A percentile compares a stretch with the other conserved stretches of the same genome.
Conservation (phyloP, 2,797 vertebrate species). For the Danio kyathit region DNA sequence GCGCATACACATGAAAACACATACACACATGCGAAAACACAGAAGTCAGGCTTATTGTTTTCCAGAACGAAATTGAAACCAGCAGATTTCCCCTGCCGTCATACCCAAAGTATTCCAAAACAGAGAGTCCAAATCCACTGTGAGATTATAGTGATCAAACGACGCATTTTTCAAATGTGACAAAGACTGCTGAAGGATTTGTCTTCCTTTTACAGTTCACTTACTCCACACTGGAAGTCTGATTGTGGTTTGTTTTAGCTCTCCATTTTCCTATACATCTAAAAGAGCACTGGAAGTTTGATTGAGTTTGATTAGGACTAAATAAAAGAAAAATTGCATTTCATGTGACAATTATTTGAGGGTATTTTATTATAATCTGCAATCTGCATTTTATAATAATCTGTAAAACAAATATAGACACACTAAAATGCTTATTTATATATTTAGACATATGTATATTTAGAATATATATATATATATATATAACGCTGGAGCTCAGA, state of each 20-base stretch:
- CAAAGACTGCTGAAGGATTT: constrained; percentile 55
- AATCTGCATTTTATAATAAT: not conserved
- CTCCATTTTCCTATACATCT: constrained; percentile 5
- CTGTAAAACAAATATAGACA: too few species aligned
- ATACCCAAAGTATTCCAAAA: constrained; percentile 61
- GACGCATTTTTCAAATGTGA: constrained; percentile 58
- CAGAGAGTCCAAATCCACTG: constrained; percentile 58
- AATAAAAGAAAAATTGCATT: not conserved
- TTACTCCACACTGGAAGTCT: constrained; percentile 57
- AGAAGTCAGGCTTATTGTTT: constrained; percentile 57
- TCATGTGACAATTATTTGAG: not conserved
- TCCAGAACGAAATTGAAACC: constrained; percentile 60
- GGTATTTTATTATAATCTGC: not conserved
- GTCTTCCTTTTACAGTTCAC: constrained; percentile 55
- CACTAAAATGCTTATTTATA: too few species aligned
- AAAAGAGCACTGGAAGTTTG: not conserved
- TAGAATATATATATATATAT: too few species aligned
- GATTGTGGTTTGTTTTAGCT: constrained; percentile 60
- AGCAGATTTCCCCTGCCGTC: constrained; percentile 56
- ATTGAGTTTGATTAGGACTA: not conserved
- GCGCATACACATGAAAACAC: constrained; percentile 32
- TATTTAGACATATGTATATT: too few species aligned
- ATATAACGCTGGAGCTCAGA: too few species aligned
- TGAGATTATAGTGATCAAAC: constrained; percentile 63
- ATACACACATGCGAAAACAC: constrained; percentile 38